phyloP scores from a whole-genome alignment of 2,888 invertebrate genomes.

The Euphydryas editha region DNA sequence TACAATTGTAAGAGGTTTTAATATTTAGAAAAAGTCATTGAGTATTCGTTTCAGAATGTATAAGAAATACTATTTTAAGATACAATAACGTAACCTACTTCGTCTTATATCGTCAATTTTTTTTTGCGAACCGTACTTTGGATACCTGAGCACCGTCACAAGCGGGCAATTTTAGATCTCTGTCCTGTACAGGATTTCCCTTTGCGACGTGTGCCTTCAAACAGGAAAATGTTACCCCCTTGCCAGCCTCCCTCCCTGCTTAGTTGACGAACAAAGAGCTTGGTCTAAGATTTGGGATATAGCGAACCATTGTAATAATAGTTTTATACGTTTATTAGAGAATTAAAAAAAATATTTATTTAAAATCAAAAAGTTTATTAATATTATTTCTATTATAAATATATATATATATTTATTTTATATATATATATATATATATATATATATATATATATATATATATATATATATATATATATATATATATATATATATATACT shows the following conservation, averaged over 20 bases:
- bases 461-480: no score
- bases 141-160: slow-evolving; percentile 63
- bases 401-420: no score
- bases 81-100: slow-evolving; percentile 14
- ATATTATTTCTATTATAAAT: no score
- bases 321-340: not conserved
- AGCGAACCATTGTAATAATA: slow-evolving; percentile 39
- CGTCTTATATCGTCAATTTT: slow-evolving; percentile 24
- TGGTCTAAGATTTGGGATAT: slow-evolving; percentile 42
- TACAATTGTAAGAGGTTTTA: no score
- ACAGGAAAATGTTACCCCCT: slow-evolving; percentile 77
- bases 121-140: slow-evolving; percentile 49
- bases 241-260: slow-evolving; percentile 64
- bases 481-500: no score
- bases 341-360: no score
- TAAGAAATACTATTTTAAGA: no score
- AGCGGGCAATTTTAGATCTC: slow-evolving; percentile 80
- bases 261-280: slow-evolving; percentile 69
- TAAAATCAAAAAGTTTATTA: no score
- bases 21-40: no score
- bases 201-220: slow-evolving; percentile 82
- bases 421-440: no score
- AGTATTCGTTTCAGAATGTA: no score
- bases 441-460: no score
- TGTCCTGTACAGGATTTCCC: slow-evolving; percentile 82